These are phyloP conservation scores for Trisateles emortualis DNA, from an alignment of 2,888 invertebrate genomes.

Conservation along the genomic window DNA sequence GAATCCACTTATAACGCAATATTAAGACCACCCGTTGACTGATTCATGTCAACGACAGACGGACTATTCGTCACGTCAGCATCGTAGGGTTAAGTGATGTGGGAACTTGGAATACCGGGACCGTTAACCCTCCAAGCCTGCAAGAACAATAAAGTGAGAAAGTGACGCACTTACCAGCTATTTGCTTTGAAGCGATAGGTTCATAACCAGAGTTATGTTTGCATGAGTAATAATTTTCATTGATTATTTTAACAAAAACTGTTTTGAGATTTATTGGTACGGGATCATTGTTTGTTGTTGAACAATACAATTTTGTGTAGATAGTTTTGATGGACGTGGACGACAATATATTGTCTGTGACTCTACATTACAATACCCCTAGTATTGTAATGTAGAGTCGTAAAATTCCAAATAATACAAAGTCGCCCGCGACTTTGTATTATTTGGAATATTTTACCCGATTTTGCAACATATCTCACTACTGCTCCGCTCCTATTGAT, in stretches of 20 bases:
- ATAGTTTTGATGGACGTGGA: too few species aligned
- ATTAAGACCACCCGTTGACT: slow-evolving; percentile 69
- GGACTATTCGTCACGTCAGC: slow-evolving; percentile 67
- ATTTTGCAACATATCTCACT: too few species aligned
- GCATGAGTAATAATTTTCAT: slow-evolving; percentile 19
- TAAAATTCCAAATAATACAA: too few species aligned
- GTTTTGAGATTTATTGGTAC: neutral
- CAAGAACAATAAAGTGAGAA: slow-evolving; percentile 22
- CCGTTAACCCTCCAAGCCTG: slow-evolving; percentile 32
- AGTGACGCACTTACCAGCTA: slow-evolving; percentile 27
- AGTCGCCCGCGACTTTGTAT: too few species aligned
- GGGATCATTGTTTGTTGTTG: neutral
- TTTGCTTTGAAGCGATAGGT: slow-evolving; percentile 14
- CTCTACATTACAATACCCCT: too few species aligned
- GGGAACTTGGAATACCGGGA: slow-evolving; percentile 57
- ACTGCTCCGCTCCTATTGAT: too few species aligned
- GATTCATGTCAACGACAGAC: slow-evolving; percentile 33
- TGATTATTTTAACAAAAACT: too few species aligned
- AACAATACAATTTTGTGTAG: too few species aligned
- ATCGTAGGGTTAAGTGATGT: slow-evolving; percentile 48
- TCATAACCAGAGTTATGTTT: slow-evolving; percentile 24
- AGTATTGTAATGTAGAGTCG: too few species aligned
- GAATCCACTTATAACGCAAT: slow-evolving; percentile 38
- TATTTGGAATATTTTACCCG: too few species aligned
- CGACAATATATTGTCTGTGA: too few species aligned